Base-by-base conservation (phyloP, 2,888 invertebrate genomes). In the Ennomos erosarius region DNA sequence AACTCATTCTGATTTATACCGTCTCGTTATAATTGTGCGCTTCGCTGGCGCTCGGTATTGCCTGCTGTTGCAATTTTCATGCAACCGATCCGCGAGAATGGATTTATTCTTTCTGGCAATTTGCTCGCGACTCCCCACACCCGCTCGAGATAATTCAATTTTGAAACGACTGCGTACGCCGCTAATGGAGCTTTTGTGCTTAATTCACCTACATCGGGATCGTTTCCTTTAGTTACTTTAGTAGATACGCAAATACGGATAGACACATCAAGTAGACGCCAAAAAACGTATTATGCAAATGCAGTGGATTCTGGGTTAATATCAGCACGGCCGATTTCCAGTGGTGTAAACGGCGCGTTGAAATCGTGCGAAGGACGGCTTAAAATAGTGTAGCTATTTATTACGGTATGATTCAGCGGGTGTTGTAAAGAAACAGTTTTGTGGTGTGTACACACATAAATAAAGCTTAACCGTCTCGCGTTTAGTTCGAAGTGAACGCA, bases 1-100 rank as follows among this genome's bases (percentile, higher is more conserved):
- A 90, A 89, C 87, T 91, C 92, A 90, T 89, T 87, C 88, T 92
- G 92, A 93, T 93, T 92, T 91, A 92, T 92, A 82, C 86, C 81
- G 79, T 85, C 92, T 91, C 90, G 88, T 91, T 92, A 91, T 90
- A 91, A 90, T 90, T 90, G 91, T 84, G 82, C 90, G 91, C 90
- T 87, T 81, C 84, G 88, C 81, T 88, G 88, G 84, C 85, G 84
- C 81, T 78, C 77, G 82, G 83, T 84, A 85, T 85, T 80, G 85
- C 85, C 84, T 78, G 85, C 87, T 87, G 87, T 86, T 90, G 88
- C 89, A 88, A 89, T 90, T 87, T 88, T 86, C 88, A 87, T 89
- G 89, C 89, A 89, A 85, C 87, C 85, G 84, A 88, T 87, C 79
- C 84, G 80, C 82, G 81, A 84, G 84, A 86, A 87, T 83, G 84